These are phyloP conservation scores for Papilio gigon DNA, from an alignment of 2,888 invertebrate species.

Conservation along the genomic window DNA sequence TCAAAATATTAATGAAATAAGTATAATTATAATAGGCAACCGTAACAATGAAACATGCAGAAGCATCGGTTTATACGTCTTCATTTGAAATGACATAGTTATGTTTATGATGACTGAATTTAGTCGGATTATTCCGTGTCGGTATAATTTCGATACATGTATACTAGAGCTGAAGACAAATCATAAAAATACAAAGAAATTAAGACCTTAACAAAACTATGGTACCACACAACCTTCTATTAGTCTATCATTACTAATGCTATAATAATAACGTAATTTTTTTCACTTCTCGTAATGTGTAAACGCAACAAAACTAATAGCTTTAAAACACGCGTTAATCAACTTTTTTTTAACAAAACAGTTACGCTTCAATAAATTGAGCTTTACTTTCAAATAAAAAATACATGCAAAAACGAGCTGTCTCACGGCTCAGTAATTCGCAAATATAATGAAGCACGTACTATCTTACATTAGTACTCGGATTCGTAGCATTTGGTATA, in stretches of 20 bases:
- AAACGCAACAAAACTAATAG: slow-evolving; percentile 26
- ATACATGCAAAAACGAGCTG: slow-evolving; percentile 6
- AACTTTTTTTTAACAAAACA: background rate
- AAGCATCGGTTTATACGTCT: too few relatives aligned
- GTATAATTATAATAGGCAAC: too few relatives aligned
- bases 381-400: slow-evolving; percentile 18
- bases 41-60: too few relatives aligned
- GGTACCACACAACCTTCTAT: background rate
- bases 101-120: too few relatives aligned
- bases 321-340: slow-evolving; percentile 13
- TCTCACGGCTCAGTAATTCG: slow-evolving; percentile 30
- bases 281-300: background rate
- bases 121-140: too few relatives aligned
- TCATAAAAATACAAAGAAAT: too few relatives aligned
- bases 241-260: background rate
- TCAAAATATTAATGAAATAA: too few relatives aligned
- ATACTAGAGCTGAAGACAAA: too few relatives aligned
- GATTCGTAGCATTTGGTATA: background rate
- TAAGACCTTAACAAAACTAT: background rate
- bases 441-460: slow-evolving; percentile 39
- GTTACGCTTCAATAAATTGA: slow-evolving; percentile 26
- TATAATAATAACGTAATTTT: background rate
- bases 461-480: slow-evolving; percentile 19
- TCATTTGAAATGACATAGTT: too few relatives aligned
- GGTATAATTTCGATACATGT: too few relatives aligned